Conservation (phyloP, 2,888 invertebrate genomes). For the Tolmerus cingulatus region DNA sequence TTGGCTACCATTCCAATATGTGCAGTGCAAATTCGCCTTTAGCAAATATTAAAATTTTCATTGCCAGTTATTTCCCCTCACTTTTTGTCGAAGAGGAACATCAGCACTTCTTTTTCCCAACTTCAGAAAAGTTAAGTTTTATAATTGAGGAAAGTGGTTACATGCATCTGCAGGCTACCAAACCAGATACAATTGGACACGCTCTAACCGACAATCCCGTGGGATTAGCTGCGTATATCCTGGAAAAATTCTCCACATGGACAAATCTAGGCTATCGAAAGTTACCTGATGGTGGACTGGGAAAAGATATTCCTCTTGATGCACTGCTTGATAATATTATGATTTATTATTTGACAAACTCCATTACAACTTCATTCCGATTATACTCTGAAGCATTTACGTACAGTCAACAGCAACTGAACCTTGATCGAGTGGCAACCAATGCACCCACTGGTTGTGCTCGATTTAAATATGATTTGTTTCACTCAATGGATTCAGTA, state of each 20-base stretch:
- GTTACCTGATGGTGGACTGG: slow-evolving; percentile 72
- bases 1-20: slow-evolving; percentile 69
- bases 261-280: slow-evolving; percentile 67
- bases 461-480: slow-evolving; percentile 57
- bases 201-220: slow-evolving; percentile 78
- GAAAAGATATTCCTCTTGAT: slow-evolving; percentile 70
- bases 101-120: slow-evolving; percentile 58
- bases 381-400: slow-evolving; percentile 74
- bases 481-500: slow-evolving; percentile 52
- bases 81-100: slow-evolving; percentile 66
- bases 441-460: slow-evolving; percentile 57
- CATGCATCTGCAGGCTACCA: slow-evolving; percentile 79
- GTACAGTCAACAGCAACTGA: slow-evolving; percentile 53
- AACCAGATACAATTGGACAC: slow-evolving; percentile 81
- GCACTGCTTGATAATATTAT: slow-evolving; percentile 82
- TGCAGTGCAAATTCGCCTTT: slow-evolving; percentile 57
- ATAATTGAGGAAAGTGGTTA: slow-evolving; percentile 64
- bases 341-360: slow-evolving; percentile 81
- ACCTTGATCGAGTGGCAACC: slow-evolving; percentile 58
- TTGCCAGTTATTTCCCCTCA: slow-evolving; percentile 66
- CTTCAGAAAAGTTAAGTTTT: slow-evolving; percentile 49
- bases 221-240: slow-evolving; percentile 81
- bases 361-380: slow-evolving; percentile 77
- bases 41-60: slow-evolving; percentile 56
- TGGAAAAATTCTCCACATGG: slow-evolving; percentile 85